Conservation (phyloP, 2,797 vertebrate genomes). For the Macroramphosus scolopax region DNA sequence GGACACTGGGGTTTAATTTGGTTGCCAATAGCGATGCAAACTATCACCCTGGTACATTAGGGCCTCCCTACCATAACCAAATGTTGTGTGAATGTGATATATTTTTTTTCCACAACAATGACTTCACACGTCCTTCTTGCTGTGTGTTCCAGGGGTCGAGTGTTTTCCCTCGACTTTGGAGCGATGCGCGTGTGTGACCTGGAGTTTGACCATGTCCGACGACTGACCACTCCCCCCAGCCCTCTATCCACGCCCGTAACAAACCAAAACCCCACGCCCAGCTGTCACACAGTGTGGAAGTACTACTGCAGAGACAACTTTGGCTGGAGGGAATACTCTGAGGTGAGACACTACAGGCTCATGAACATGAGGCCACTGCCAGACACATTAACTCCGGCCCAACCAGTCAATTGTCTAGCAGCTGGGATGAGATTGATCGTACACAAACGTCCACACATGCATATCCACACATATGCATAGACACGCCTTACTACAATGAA, state of each 20-base stretch:
- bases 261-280: slow-evolving; percentile 78
- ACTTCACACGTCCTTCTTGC: not conserved
- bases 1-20: slow-evolving; percentile 33
- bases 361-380: slow-evolving; percentile 30
- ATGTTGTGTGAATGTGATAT: slow-evolving; percentile 10
- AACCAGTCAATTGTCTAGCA: slow-evolving; percentile 33
- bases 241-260: slow-evolving; percentile 44
- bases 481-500: no score
- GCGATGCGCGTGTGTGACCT: slow-evolving; percentile 87
- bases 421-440: slow-evolving; percentile 42
- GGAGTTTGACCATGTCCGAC: slow-evolving; percentile 91
- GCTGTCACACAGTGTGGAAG: slow-evolving; percentile 93
- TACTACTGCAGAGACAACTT: slow-evolving; percentile 99
- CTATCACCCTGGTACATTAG: slow-evolving; percentile 35
- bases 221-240: slow-evolving; percentile 86
- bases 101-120: slow-evolving; percentile 2
- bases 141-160: slow-evolving; percentile 82
- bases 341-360: slow-evolving; percentile 78
- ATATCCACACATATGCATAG: slow-evolving; percentile 14
- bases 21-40: slow-evolving; percentile 40
- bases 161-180: slow-evolving; percentile 91
- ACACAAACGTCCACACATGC: slow-evolving; percentile 9
- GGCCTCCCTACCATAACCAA: slow-evolving; percentile 30
- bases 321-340: slow-evolving; percentile 98
- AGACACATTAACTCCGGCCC: slow-evolving; percentile 39